Evolutionary conservation across 2,113 vertebrate species (phyloP).

Genomic region (Onychostoma macrolepis): DNA sequence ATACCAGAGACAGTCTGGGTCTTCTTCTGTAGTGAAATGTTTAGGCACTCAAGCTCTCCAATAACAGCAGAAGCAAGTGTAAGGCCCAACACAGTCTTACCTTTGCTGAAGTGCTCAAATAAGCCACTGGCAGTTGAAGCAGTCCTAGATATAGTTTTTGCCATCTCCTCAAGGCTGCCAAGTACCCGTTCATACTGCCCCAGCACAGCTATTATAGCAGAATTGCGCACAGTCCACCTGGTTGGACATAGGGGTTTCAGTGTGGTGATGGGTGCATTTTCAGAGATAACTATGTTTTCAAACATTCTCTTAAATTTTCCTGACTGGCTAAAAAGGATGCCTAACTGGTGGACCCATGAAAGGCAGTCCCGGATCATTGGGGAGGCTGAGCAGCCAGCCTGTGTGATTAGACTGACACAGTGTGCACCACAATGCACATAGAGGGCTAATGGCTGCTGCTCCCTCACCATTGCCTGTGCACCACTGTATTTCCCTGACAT

Average conservation of each 20-base stretch:
- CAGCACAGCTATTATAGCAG: constrained; percentile 32
- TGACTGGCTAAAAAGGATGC: constrained; percentile 28
- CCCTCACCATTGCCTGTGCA: constrained; percentile 24
- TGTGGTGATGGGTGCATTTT: not conserved
- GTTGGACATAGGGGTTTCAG: constrained; percentile 32
- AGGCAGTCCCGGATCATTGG: not conserved
- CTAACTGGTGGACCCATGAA: constrained; percentile 26
- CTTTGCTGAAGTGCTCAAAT: constrained; percentile 40
- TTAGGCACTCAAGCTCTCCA: constrained; percentile 44
- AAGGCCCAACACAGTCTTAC: constrained; percentile 39
- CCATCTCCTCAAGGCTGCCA: constrained; percentile 32
- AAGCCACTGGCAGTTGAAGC: constrained; percentile 41
- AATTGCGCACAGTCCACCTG: constrained; percentile 12
- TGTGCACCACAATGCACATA: constrained; percentile 27
- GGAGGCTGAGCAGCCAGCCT: not conserved
- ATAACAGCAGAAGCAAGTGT: constrained; percentile 40
- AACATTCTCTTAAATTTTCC: constrained; percentile 28
- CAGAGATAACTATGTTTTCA: constrained; percentile 1
- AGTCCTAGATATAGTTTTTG: constrained; percentile 40
- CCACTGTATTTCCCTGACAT: constrained; percentile 18
- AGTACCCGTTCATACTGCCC: constrained; percentile 28
- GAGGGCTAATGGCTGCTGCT: constrained; percentile 27
- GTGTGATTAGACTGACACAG: constrained; percentile 20
- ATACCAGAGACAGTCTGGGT: constrained; percentile 45
- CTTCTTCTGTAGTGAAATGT: constrained; percentile 48